Percentiles rank a stretch among this genome's conserved stretches.
Evolutionary conservation across 2,113 vertebrate species (phyloP).

Genomic region (Rhinichthys klamathensis): DNA sequence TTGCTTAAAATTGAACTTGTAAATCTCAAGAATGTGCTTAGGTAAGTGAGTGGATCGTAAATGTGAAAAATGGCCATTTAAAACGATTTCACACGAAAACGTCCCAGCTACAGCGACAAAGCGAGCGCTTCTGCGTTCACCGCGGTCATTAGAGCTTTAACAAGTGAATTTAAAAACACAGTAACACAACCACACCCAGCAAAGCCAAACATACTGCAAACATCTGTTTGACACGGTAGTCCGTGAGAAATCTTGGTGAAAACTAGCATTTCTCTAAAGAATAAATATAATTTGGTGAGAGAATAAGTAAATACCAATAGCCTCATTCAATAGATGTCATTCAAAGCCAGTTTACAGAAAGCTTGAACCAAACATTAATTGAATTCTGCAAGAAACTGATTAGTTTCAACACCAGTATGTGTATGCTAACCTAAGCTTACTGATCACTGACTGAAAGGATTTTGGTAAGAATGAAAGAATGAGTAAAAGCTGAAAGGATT

Average conservation of each 20-base stretch:
- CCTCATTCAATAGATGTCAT: neutral
- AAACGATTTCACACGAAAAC: conserved; percentile 54
- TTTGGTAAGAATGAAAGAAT: neutral
- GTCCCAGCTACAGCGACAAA: conserved; percentile 46
- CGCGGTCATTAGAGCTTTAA: conserved; percentile 58
- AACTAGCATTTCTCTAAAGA: neutral
- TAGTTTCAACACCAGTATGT: neutral
- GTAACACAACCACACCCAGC: conserved; percentile 54
- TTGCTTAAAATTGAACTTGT: conserved; percentile 66
- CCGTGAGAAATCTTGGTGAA: neutral
- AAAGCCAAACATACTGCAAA: conserved; percentile 45
- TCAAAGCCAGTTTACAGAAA: neutral
- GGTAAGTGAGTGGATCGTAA: conserved; percentile 69
- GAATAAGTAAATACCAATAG: neutral
- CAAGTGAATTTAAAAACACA: conserved; percentile 58
- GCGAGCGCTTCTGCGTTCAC: conserved; percentile 25
- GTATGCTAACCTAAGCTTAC: neutral
- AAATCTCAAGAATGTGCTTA: conserved; percentile 72
- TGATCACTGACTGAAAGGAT: neutral
- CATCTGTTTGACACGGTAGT: conserved; percentile 50
- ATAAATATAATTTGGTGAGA: neutral
- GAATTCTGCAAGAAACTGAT: neutral
- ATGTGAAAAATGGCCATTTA: conserved; percentile 53
- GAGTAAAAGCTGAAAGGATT: no score
- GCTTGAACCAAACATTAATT: neutral